phyloP scores from a whole-genome alignment of 2,113 vertebrate genomes.

The Ptilonorhynchus violaceus region DNA sequence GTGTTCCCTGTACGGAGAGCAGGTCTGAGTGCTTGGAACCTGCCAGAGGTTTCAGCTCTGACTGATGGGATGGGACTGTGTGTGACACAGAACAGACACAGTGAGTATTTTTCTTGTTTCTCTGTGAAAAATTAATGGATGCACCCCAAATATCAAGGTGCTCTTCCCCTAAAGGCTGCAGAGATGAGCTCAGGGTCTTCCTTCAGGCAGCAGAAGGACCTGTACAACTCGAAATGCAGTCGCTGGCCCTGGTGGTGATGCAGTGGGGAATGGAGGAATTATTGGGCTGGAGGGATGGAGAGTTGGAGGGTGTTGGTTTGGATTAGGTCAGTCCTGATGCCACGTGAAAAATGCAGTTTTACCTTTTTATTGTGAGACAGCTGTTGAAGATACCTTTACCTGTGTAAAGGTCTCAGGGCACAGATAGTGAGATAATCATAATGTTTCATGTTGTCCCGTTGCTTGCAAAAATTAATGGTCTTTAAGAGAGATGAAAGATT shows the following conservation, averaged over 20 bases:
- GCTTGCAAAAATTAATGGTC: neutral
- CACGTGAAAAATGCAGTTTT: neutral
- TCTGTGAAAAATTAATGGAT: neutral
- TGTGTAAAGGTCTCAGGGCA: neutral
- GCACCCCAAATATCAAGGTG: neutral
- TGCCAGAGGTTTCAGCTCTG: neutral
- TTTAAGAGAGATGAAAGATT: neutral
- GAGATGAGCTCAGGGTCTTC: neutral
- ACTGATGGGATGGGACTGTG: neutral
- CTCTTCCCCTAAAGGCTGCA: neutral
- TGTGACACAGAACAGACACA: fast-evolving
- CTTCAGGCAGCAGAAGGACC: neutral
- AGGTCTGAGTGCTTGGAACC: neutral
- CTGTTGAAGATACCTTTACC: neutral
- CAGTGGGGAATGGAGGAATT: neutral
- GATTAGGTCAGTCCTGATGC: neutral
- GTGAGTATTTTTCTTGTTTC: neutral
- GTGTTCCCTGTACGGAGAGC: neutral
- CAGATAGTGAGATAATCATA: neutral
- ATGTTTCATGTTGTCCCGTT: neutral
- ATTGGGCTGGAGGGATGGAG: neutral
- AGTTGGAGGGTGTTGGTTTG: neutral
- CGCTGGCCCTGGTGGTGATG: neutral
- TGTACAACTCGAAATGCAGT: neutral
- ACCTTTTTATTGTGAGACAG: neutral